These are phyloP conservation scores for Stenchaetothrips biformis DNA, from an alignment of 2,888 invertebrate species.

Conservation along the genomic window DNA sequence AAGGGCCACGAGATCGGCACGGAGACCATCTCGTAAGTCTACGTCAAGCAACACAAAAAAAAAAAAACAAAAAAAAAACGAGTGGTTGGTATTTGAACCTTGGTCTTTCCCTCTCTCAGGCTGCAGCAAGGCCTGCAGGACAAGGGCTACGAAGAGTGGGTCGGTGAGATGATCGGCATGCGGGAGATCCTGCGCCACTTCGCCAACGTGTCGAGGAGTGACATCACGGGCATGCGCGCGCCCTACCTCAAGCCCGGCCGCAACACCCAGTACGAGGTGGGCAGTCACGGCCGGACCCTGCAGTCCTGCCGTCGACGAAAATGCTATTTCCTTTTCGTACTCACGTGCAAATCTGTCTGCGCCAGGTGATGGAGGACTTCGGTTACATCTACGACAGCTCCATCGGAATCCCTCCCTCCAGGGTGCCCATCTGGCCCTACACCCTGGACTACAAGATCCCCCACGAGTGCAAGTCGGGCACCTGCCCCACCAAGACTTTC, in stretches of 20 bases:
- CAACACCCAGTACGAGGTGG: conserved; percentile 84
- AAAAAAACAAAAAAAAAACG: too few relatives aligned
- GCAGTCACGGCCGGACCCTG: too few relatives aligned
- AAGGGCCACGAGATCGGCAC: conserved; percentile 81
- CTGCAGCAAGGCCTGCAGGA: conserved; percentile 79
- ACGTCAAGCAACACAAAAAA: neutral
- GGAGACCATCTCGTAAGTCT: conserved; percentile 65
- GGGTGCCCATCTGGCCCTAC: conserved; percentile 87
- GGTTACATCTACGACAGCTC: conserved; percentile 91
- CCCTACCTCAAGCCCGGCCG: conserved; percentile 89
- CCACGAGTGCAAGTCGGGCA: conserved; percentile 87
- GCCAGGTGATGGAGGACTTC: conserved; percentile 81
- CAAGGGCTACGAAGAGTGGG: conserved; percentile 89
- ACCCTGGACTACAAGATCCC: conserved; percentile 89
- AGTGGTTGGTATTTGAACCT: neutral
- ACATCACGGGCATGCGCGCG: conserved; percentile 81
- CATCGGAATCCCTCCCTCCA: conserved; percentile 74
- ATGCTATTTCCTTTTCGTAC: neutral
- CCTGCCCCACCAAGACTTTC: conserved; percentile 85
- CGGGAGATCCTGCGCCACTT: conserved; percentile 77
- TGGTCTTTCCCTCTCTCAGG: conserved; percentile 44
- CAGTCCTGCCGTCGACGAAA: too few relatives aligned
- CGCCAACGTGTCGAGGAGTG: conserved; percentile 72
- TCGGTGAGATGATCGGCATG: conserved; percentile 91
- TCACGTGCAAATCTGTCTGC: conserved; percentile 33